Base-by-base conservation (phyloP, 1,140 invertebrate species). In the Chironomus tepperi region DNA sequence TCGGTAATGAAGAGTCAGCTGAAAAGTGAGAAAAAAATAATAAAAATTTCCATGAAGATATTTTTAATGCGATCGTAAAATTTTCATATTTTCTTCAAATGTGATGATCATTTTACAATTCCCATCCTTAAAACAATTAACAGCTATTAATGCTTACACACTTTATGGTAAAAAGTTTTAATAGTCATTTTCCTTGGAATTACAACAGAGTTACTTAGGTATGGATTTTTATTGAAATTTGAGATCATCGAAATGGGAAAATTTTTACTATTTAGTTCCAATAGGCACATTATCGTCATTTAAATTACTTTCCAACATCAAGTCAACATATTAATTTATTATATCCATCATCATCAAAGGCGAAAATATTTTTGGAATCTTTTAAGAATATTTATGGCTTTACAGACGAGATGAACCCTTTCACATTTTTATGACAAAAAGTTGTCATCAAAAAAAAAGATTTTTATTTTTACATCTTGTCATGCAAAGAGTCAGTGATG, bases 121-220 rank as follows among this genome's bases (percentile, higher is more conserved):
- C 24, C 24, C 24, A n/a, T 57, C 47, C 47, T 57, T 57, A 57
- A n/a, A 57, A 57, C 47, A 57, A 57, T 57, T 57, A 57, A 57
- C 47, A 57, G 47, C 47, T 57, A 57, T 57, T 57, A 57, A 57
- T n/a, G 47, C 24, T 34, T 57, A n/a, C 47, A 57, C 47, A 57
- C 47, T 57, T 57, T 57, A 57, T 57, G 12, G 12, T n/a, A 12
- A n/a, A 57, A 34, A 34, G 24, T 57, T 57, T 57, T 57, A 57
- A 57, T 57, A 57, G 47, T 57, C n/a, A n/a, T 57, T 8, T 57
- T 57, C 47, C 12, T 9, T 57, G 10, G 47, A 57, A 57, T 57
- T 57, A 57, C 47, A 12, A 57, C n/a, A 5, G 12, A 57, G 10
- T 57, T 57, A 57, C 12, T 12, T n/a, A 57, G 47, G 3, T 57